These are phyloP conservation scores for Proisotoma minuta DNA, from an alignment of 2,888 invertebrate species.

Conservation along the genomic window DNA sequence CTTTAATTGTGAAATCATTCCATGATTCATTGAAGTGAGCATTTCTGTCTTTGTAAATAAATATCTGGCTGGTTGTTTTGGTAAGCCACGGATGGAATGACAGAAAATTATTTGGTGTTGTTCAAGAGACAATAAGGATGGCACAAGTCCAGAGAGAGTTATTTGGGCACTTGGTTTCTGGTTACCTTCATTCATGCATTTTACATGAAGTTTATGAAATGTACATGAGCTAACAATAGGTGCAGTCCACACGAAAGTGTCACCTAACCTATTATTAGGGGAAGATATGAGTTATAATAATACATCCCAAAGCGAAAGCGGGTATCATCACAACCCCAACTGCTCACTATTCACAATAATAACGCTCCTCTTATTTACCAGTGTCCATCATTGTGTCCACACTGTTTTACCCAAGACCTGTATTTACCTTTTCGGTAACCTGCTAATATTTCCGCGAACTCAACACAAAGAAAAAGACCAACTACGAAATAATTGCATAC, in stretches of 20 bases:
- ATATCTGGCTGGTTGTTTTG: background rate
- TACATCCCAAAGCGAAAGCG: slow-evolving; percentile 3
- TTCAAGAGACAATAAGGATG: background rate
- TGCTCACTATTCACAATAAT: background rate
- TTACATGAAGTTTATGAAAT: slow-evolving; percentile 13
- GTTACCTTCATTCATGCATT: slow-evolving; percentile 5
- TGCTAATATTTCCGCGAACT: background rate
- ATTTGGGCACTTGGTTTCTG: background rate
- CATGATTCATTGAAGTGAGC: too few relatives aligned
- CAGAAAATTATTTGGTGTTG: slow-evolving; percentile 3
- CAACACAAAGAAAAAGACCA: too few relatives aligned
- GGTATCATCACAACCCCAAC: slow-evolving; percentile 14
- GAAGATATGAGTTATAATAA: background rate
- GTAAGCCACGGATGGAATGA: background rate
- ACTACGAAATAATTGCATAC: too few relatives aligned
- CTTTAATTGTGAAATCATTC: too few relatives aligned
- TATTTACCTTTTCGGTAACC: slow-evolving; percentile 8
- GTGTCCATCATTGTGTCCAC: slow-evolving; percentile 4
- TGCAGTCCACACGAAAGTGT: background rate
- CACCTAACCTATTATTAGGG: background rate
- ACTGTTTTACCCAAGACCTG: background rate
- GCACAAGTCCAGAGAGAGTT: too few relatives aligned
- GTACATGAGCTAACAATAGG: slow-evolving; percentile 8
- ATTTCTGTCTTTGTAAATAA: too few relatives aligned
- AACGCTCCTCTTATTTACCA: slow-evolving; percentile 2